Evolutionary conservation across 2,113 vertebrate species (phyloP).

Genomic region (Psittacula cyanocephala): DNA sequence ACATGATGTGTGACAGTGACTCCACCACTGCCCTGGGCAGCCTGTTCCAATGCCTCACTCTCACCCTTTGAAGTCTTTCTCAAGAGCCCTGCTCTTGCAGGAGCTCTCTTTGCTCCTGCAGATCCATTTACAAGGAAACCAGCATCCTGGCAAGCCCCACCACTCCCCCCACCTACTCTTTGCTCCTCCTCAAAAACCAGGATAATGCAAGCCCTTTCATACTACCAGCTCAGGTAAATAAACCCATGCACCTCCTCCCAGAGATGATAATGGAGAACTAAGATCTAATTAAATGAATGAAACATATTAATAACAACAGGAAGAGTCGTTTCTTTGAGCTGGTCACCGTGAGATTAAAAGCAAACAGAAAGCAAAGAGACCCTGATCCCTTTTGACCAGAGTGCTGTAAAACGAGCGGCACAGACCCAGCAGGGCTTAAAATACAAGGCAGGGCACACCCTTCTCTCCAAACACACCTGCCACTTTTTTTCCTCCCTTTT

Average conservation of each 20-base stretch:
- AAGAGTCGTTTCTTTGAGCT: not conserved
- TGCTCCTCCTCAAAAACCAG: not conserved
- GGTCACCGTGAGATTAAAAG: conserved; percentile 24
- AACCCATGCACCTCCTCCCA: not conserved
- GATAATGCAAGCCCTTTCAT: not conserved
- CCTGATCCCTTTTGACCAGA: not conserved
- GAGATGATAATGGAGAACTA: not conserved
- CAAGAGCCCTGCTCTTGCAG: not conserved
- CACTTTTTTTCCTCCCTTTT: conserved; percentile 32
- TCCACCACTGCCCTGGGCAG: not conserved
- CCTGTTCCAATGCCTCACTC: not conserved
- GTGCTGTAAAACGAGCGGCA: not conserved
- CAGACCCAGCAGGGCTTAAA: conserved; percentile 57
- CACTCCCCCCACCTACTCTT: not conserved
- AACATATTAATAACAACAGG: not conserved
- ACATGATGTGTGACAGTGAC: not conserved
- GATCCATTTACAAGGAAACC: not conserved
- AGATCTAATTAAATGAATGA: not conserved
- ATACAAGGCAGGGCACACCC: conserved; percentile 41
- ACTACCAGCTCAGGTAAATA: not conserved
- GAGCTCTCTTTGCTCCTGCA: not conserved
- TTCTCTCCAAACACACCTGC: conserved; percentile 79
- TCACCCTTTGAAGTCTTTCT: not conserved
- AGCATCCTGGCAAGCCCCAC: not conserved
- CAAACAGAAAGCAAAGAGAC: not conserved